Conservation (phyloP, 2,888 invertebrate genomes). For the Teleiodes luculella region DNA sequence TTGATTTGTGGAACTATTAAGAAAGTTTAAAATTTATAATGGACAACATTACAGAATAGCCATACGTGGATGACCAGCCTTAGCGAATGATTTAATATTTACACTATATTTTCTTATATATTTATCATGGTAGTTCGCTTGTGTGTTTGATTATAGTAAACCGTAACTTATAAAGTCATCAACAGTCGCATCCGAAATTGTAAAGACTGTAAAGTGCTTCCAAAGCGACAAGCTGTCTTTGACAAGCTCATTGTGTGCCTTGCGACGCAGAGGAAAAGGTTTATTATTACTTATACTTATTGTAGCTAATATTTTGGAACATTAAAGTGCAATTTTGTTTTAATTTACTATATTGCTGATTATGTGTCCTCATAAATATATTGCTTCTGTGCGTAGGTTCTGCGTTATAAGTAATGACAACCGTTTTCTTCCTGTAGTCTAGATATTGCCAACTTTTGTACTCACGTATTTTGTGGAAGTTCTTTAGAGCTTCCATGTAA, state of each 20-base stretch:
- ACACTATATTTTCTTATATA: slow-evolving; percentile 76
- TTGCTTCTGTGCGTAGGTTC: too few relatives aligned
- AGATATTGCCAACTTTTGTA: slow-evolving; percentile 2
- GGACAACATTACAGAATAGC: background rate
- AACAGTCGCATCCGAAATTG: slow-evolving; percentile 39
- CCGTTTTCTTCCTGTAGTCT: background rate
- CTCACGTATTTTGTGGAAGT: background rate
- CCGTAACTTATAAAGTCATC: slow-evolving; percentile 47
- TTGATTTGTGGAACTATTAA: too few relatives aligned
- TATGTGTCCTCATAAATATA: too few relatives aligned
- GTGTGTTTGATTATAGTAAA: slow-evolving; percentile 71
- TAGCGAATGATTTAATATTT: slow-evolving; percentile 62
- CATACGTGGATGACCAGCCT: background rate
- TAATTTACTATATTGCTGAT: too few relatives aligned
- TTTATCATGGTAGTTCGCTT: slow-evolving; percentile 74
- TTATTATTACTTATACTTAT: background rate
- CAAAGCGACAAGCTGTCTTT: background rate
- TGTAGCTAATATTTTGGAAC: too few relatives aligned
- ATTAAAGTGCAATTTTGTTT: too few relatives aligned
- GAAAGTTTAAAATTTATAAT: background rate
- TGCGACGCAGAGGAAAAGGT: background rate
- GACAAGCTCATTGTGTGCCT: slow-evolving; percentile 18
- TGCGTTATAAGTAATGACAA: background rate
- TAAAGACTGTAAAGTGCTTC: slow-evolving; percentile 18
- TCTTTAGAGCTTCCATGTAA: slow-evolving; percentile 2